Conservation (phyloP, 2,113 vertebrate genomes). For the Ondatra zibethicus region DNA sequence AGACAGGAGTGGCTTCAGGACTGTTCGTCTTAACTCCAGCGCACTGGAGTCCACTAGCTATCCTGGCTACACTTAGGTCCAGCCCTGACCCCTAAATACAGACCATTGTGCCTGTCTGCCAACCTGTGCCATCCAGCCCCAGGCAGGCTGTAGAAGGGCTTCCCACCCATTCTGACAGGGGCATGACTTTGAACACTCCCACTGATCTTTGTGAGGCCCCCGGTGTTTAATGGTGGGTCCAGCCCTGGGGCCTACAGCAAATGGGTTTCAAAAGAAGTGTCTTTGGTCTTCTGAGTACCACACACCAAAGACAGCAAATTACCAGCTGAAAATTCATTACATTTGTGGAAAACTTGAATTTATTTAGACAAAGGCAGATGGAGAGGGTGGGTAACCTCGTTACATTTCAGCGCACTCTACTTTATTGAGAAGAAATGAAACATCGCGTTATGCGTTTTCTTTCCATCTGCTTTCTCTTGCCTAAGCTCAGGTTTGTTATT, state of each 20-base stretch:
- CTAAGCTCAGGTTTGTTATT: slow-evolving; percentile 78
- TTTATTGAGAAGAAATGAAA: slow-evolving; percentile 82
- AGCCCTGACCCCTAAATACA: neutral
- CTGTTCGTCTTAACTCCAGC: neutral
- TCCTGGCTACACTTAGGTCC: no score
- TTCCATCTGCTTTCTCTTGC: slow-evolving; percentile 79
- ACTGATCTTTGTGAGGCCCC: neutral
- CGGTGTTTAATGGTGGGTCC: neutral
- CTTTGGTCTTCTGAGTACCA: neutral
- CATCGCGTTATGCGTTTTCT: slow-evolving; percentile 69
- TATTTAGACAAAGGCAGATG: slow-evolving; percentile 83
- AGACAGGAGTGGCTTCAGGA: rapidly evolving
- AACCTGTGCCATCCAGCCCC: rapidly evolving
- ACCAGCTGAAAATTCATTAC: slow-evolving; percentile 69
- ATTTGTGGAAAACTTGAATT: slow-evolving; percentile 73
- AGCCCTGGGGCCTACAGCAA: neutral
- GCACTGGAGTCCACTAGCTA: neutral
- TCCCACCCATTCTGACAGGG: neutral
- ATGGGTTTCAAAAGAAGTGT: neutral
- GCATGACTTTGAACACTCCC: neutral
- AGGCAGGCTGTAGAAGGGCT: neutral
- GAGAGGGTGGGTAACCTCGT: slow-evolving; percentile 79
- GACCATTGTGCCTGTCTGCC: neutral
- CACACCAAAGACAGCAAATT: slow-evolving; percentile 41
- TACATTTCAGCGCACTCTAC: slow-evolving; percentile 77